Evolutionary conservation across 2,113 vertebrate genomes (phyloP).

Genomic region (Mirounga angustirostris): DNA sequence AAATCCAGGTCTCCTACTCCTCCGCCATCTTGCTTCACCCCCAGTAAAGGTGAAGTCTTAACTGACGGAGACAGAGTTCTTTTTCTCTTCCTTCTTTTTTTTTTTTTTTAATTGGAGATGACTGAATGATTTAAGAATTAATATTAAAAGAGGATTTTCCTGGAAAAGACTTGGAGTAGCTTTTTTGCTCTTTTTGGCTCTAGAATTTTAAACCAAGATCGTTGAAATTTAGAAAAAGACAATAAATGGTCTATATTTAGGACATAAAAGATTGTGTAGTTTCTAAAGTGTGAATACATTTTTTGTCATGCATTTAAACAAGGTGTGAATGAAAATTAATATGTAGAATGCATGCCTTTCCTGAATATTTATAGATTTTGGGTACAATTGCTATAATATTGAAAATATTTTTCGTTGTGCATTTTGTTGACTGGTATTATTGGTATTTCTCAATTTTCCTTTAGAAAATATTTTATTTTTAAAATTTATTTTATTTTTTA

Average conservation of each 20-base stretch:
- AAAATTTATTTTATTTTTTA: too few species aligned
- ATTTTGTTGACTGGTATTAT: background rate
- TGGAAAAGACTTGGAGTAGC: background rate
- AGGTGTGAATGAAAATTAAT: background rate
- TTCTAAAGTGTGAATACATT: constrained; percentile 9
- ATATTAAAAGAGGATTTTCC: background rate
- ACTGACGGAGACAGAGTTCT: constrained; percentile 17
- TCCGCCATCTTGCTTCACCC: too few species aligned
- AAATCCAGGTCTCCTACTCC: too few species aligned
- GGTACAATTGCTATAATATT: background rate
- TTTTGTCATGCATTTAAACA: background rate
- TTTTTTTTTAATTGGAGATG: background rate
- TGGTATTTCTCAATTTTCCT: background rate
- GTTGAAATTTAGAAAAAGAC: constrained; percentile 49
- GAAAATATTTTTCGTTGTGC: background rate
- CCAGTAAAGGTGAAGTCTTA: constrained; percentile 21
- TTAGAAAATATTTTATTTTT: background rate
- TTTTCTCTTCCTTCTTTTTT: background rate
- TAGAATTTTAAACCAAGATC: constrained; percentile 47
- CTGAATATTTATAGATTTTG: constrained; percentile 21
- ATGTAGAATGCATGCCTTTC: background rate
- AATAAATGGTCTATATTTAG: constrained; percentile 32
- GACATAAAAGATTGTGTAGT: background rate
- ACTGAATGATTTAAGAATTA: constrained; percentile 42
- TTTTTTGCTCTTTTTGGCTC: constrained; percentile 54